Conservation (phyloP, 2,888 invertebrate genomes). For the Drosophila kanekoi region DNA sequence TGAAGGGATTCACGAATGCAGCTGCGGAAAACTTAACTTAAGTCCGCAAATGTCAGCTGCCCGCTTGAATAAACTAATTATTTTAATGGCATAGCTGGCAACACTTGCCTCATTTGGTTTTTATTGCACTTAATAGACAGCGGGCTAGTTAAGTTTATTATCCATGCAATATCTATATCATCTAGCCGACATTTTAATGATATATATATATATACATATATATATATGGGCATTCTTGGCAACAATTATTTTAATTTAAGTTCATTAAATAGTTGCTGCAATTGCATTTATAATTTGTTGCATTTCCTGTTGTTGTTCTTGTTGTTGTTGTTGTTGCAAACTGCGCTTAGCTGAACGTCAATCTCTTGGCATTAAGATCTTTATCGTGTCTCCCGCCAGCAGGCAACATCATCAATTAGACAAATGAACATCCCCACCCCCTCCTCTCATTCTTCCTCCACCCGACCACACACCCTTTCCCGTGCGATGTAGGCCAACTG, state of each 20-base stretch:
- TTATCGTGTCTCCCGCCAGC: constrained; percentile 21
- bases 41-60: too few relatives aligned
- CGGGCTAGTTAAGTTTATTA: neutral
- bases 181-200: neutral
- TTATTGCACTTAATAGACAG: neutral
- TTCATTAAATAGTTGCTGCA: constrained; percentile 2
- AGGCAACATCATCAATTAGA: constrained; percentile 64
- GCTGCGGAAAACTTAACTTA: too few relatives aligned
- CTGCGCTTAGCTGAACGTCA: constrained; percentile 5
- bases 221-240: too few relatives aligned
- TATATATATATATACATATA: neutral
- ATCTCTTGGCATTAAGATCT: constrained; percentile 38
- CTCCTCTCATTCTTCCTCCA: neutral
- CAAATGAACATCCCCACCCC: constrained; percentile 29
- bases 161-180: neutral
- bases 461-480: neutral
- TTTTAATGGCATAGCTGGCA: too few relatives aligned
- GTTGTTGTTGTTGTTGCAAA: constrained; percentile 2
- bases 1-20: too few relatives aligned
- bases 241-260: too few relatives aligned
- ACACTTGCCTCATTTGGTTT: too few relatives aligned
- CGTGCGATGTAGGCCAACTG: constrained; percentile 70
- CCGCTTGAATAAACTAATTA: too few relatives aligned
- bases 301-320: constrained; percentile 6
- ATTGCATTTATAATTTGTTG: constrained; percentile 9